A percentile compares a stretch with the other conserved stretches of the same genome.
Conservation (phyloP, 64 coral and sea anemone genomes). For the Astreopora myriophthalma region DNA sequence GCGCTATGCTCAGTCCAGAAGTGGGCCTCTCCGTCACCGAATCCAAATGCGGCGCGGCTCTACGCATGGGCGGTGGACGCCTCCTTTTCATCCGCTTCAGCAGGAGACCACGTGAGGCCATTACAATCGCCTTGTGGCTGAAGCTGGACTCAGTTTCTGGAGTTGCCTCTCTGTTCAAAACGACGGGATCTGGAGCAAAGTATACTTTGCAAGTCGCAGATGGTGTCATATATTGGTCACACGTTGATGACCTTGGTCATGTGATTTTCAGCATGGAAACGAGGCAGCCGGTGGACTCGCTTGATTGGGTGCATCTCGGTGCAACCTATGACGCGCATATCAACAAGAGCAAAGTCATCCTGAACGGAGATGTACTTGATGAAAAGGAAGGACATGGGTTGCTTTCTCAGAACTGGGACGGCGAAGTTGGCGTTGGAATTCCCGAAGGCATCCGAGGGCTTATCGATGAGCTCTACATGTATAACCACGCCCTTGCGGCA, state of each 20-base stretch:
- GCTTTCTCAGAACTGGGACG: constrained; percentile 95
- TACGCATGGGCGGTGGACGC: constrained; percentile 76
- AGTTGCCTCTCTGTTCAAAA: constrained; percentile 74
- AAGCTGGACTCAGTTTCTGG: constrained; percentile 74
- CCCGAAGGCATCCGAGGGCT: constrained; percentile 75
- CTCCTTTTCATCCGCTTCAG: constrained; percentile 76
- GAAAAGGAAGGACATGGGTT: constrained; percentile 79
- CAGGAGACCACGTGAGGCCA: constrained; percentile 74
- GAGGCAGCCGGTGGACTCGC: constrained; percentile 63
- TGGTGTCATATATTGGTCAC: constrained; percentile 86
- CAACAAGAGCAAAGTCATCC: constrained; percentile 83
- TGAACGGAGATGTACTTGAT: constrained; percentile 81
- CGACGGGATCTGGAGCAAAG: constrained; percentile 81
- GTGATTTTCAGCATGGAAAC: constrained; percentile 90
- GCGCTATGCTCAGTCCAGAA: constrained; percentile 39
- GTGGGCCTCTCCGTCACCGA: constrained; percentile 37
- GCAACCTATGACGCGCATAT: constrained; percentile 91
- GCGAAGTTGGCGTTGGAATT: constrained; percentile 81
- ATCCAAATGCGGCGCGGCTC: constrained; percentile 80
- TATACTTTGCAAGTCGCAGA: constrained; percentile 73
- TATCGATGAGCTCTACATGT: constrained; percentile 96
- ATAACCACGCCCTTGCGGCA: constrained; percentile 82
- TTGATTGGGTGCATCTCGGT: constrained; percentile 85
- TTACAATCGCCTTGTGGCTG: constrained; percentile 92
- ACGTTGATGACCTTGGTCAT: constrained; percentile 79